Percentiles rank a stretch among this genome's conserved stretches.
Evolutionary conservation across 2,888 invertebrate genomes (phyloP).

Genomic region (Drosophila greeni): DNA sequence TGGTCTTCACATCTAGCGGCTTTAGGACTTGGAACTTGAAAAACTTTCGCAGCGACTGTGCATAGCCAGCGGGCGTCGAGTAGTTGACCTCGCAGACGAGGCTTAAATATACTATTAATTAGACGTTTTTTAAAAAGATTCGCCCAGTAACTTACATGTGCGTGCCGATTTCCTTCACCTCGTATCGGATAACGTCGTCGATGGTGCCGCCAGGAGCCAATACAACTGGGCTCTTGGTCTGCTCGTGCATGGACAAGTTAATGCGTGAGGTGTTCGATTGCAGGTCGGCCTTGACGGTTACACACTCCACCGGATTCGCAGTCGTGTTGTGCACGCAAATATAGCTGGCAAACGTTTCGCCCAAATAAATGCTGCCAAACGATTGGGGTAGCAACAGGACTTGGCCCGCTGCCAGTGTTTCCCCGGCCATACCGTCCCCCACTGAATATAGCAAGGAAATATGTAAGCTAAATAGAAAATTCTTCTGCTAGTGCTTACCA

Average conservation of each 20-base stretch:
- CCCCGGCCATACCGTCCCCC: slow-evolving; percentile 91
- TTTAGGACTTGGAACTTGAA: slow-evolving; percentile 99
- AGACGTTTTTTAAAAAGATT: no score
- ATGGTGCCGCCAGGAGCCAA: slow-evolving; percentile 89
- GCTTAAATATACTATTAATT: slow-evolving; percentile 81
- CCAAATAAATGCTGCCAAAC: slow-evolving; percentile 98
- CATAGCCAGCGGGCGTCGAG: slow-evolving; percentile 85
- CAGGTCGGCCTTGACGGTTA: slow-evolving; percentile 87
- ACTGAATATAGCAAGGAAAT: neutral
- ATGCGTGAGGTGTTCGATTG: slow-evolving; percentile 95
- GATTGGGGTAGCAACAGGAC: slow-evolving; percentile 96
- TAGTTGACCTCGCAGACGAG: slow-evolving; percentile 98
- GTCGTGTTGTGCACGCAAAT: slow-evolving; percentile 98
- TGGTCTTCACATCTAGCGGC: slow-evolving; percentile 98
- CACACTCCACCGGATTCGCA: slow-evolving; percentile 83
- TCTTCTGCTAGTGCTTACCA: neutral
- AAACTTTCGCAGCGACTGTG: slow-evolving; percentile 95
- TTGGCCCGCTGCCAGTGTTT: slow-evolving; percentile 87
- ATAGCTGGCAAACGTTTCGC: slow-evolving; percentile 97
- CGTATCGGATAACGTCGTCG: slow-evolving; percentile 97
- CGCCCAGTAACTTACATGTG: slow-evolving; percentile 87
- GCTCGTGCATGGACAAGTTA: slow-evolving; percentile 87
- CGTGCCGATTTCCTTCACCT: slow-evolving; percentile 99
- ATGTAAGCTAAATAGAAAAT: no score
- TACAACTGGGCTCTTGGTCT: slow-evolving; percentile 81